phyloP scores from a whole-genome alignment of 2,888 invertebrate genomes.

The Hydroisotoma schaefferi region DNA sequence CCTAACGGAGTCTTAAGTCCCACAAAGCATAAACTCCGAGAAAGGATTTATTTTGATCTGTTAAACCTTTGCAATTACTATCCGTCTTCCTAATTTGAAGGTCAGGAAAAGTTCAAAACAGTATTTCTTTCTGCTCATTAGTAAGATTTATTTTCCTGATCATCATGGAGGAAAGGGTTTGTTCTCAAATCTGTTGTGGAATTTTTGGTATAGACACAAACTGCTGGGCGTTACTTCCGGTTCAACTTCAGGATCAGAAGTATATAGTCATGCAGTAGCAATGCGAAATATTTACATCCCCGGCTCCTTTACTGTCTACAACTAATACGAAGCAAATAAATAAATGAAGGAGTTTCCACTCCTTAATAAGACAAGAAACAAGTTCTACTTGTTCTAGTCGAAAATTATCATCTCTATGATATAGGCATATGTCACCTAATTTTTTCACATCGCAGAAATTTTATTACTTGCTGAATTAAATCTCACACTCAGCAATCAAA shows the following conservation, averaged over 20 bases:
- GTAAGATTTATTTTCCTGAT: background rate
- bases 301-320: too few relatives aligned
- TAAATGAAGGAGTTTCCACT: too few relatives aligned
- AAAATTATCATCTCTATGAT: background rate
- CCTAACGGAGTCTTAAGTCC: too few relatives aligned
- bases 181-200: too few relatives aligned
- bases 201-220: too few relatives aligned
- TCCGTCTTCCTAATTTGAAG: background rate
- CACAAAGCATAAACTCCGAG: too few relatives aligned
- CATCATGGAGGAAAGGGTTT: background rate
- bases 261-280: too few relatives aligned
- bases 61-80: background rate
- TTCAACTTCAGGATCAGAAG: too few relatives aligned
- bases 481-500: background rate
- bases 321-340: too few relatives aligned
- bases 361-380: too few relatives aligned
- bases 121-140: background rate
- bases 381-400: background rate
- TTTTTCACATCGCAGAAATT: background rate
- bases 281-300: too few relatives aligned
- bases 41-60: background rate
- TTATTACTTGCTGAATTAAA: background rate
- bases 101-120: background rate
- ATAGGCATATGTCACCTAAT: background rate
- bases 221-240: background rate